A percentile compares a stretch with the other conserved stretches of the same genome.
phyloP scores from a whole-genome alignment of 1,140 invertebrate species.

The Notospermus geniculatus region DNA sequence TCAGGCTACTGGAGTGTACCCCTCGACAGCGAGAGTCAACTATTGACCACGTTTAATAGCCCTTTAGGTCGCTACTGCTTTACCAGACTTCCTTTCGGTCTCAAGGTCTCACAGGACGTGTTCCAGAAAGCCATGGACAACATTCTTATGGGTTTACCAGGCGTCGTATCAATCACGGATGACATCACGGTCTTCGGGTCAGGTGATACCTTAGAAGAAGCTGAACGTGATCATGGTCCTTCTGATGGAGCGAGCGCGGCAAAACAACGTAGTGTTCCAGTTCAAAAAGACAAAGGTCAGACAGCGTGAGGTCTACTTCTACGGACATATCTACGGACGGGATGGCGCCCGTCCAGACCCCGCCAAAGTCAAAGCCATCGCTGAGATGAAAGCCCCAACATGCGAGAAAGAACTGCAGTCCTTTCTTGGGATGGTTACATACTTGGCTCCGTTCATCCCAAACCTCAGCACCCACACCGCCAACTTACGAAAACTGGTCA shows the following conservation, averaged over 20 bases:
- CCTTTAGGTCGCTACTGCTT: too few relatives aligned
- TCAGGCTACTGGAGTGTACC: too few relatives aligned
- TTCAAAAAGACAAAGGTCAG: too few relatives aligned
- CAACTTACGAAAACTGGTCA: conserved; percentile 51
- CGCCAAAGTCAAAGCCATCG: conserved; percentile 49
- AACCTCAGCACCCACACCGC: conserved; percentile 33
- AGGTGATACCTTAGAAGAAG: too few relatives aligned
- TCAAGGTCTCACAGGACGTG: too few relatives aligned
- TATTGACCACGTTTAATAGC: too few relatives aligned
- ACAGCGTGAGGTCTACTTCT: too few relatives aligned
- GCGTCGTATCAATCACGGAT: not conserved
- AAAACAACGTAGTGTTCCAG: too few relatives aligned
- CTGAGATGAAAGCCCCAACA: conserved; percentile 14
- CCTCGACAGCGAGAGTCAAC: too few relatives aligned
- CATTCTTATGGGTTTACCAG: not conserved
- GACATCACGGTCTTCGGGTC: not conserved
- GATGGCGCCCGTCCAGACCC: conserved; percentile 47
- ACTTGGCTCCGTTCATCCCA: conserved; percentile 24
- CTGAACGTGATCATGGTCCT: conserved; percentile 17
- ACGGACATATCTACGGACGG: too few relatives aligned
- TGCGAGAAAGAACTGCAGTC: conserved; percentile 20
- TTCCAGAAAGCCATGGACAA: too few relatives aligned
- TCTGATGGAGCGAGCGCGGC: conserved; percentile 24
- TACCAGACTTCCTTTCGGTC: too few relatives aligned
- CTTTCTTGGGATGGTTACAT: conserved; percentile 31